Base-by-base conservation (phyloP, 2,888 invertebrate species). In the Pardosa pseudoannulata region DNA sequence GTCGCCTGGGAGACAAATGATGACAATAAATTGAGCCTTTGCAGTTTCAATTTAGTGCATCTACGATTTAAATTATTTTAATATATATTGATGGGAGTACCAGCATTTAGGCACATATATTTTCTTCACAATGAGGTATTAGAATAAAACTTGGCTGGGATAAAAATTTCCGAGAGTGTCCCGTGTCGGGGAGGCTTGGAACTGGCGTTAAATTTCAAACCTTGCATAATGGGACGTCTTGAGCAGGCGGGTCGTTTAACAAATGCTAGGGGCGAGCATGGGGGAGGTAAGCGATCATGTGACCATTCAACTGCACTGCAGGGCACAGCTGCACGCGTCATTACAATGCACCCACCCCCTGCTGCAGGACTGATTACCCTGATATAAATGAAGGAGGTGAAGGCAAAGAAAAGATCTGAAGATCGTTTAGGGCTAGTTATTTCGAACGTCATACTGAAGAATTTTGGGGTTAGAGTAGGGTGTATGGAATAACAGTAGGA, bases 311-410 rank as follows among this genome's bases (percentile, higher is more conserved):
- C 81, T 78, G 78, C 83, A 78, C 76, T 78, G 83, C 62, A 56
- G 81, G 74, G 39, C 83, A 85, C 83, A 85, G 83, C 83, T 85
- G 83, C 73, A 56, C 67, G 73, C 73, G 83, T 85, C 83, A 85
- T 85, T 85, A 85, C 83, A 85, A 78, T 78, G 73, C 73, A 36
- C 50, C 76, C 67, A 16, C 50, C 46, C 56, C 16, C 29, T 29
- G n/a, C 75, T 23, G 31, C 29, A 41, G 80, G 73, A 65, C 28
- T 78, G 78, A 78, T 78, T 78, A 78, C 73, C 67, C 65, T 72
- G 78, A 78, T 78, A 85, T 78, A 73, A 67, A 83, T 71, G 83
- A 36, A 71, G 39, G 76, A 50, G 28, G 72, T 76, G 76, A 72
- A 23, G 16, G 56, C 46, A 46, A 16, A 46, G 46, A 9, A 46